Base-by-base conservation (phyloP, 2,888 invertebrate genomes). In the Keiferia lycopersicella region DNA sequence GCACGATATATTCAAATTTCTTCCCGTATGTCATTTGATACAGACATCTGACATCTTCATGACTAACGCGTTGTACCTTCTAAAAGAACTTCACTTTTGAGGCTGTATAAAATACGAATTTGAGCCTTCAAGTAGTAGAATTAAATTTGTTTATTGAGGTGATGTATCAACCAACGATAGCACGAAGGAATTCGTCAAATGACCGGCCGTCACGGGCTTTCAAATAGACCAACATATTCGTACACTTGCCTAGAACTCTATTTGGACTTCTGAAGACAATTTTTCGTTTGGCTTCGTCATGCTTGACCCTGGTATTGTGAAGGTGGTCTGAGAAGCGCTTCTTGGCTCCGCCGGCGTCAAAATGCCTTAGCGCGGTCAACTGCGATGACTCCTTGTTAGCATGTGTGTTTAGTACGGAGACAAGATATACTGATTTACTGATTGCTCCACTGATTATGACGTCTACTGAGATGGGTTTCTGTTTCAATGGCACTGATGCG, bases 341-440 rank as follows among this genome's bases (percentile, higher is more conserved):
- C 82, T 77, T 77, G 73, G 77, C 79, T 80, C 77, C 79, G 87
- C 83, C 85, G 82, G 80, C 84, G 86, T 90, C 88, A 84, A 83
- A 87, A 86, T 81, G 82, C 75, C 83, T 84, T 76, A 81, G 79
- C 75, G 76, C 85, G 83, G 84, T 85, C 87, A 85, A 86, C 85
- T 87, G 86, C 80, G 82, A 86, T 81, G 83, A 85, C 83, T 86
- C 71, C 87, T 88, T 84, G 88, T 88, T 88, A 87, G 81, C 81
- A 76, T 79, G 83, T 85, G 75, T 80, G 74, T 80, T 69, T 78
- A 81, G 77, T 77, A 70, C 71, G 81, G 78, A 84, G 86, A 87
- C 85, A 85, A 82, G 87, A 87, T 88, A 87, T 45, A 63, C 51
- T 16, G 51, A 26, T 41, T 50, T 45, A 63, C 51, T 16, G 51